Evolutionary conservation across 2,113 vertebrate genomes (phyloP), one percentile per base, ranked within the genome.

Genomic region (Ophthalmotilapia sp.): DNA sequence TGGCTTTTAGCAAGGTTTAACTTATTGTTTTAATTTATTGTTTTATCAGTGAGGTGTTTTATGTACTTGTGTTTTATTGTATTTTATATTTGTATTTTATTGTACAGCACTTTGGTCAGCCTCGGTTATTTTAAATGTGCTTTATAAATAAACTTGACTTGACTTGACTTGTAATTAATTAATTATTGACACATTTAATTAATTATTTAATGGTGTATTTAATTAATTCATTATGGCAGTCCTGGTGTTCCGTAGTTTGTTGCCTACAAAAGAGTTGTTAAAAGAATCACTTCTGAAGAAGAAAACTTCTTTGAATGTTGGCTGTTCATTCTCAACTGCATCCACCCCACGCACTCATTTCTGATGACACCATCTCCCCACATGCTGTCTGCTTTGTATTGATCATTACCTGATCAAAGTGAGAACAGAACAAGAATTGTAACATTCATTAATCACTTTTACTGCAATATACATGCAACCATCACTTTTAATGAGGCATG

Each of bases 161-260:
- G 31, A 33, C 33, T 33, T 33, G 33, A 36, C 54, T 8, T 56
- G 23, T 56, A 56, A 56, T 54, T 54, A 7, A 53, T 21, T 54
- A 54, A 21, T 55, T 13, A 55, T 26, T 56, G 54, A 8, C 54
- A 56, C 23, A 1, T 56, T 55, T 13, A 55, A 55, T 26, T 3
- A 14, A 56, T 14, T 26, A 26, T 56, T 26, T 56, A 56, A 56
- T 26, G 12, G 11, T 56, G 23, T 26, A 0, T 56, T 56, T 56
- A 56, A 56, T 56, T 14, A 56, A 56, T 26, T 56, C 0, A 56
- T 56, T 56, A 56, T 56, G 6, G 54, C 23, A 26, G 54, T 56
- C 0, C 54, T 56, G 12, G 3, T 0, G 3, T 56, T 26, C 54
- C 4, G 2, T 2, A 56, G 19, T 81, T 77, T 51, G 29, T 26